Percentiles rank a stretch among this genome's conserved stretches.
Evolutionary conservation across 2,113 vertebrate species (phyloP).

Genomic region (Strix uralensis): DNA sequence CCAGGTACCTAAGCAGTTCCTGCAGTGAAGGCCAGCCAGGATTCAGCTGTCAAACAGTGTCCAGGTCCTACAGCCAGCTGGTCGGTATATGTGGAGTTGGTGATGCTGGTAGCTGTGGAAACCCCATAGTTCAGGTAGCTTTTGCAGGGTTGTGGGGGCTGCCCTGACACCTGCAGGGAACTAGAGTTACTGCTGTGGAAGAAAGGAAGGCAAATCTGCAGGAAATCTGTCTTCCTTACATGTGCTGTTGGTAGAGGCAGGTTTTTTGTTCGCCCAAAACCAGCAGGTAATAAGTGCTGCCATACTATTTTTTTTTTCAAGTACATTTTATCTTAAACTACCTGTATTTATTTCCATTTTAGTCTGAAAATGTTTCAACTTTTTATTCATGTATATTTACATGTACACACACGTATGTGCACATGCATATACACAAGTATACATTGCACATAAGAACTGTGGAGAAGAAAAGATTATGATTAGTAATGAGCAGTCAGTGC

Average conservation of each 20-base stretch:
- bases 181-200: not conserved
- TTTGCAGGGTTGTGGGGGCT: not conserved
- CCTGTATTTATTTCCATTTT: not conserved
- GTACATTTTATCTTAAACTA: not conserved
- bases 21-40: not conserved
- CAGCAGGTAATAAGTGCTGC: not conserved
- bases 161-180: not conserved
- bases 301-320: not conserved
- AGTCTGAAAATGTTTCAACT: not conserved
- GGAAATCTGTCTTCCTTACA: not conserved
- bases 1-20: not conserved
- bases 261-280: not conserved
- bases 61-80: not conserved
- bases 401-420: accelerated
- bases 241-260: not conserved
- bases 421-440: not conserved
- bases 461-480: not conserved
- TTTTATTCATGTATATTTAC: not conserved
- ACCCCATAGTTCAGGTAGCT: not conserved
- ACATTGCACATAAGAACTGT: not conserved
- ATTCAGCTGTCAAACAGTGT: not conserved
- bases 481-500: not conserved
- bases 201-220: not conserved
- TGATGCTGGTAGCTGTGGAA: not conserved
- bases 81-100: too few species aligned